phyloP scores from a whole-genome alignment of 2,113 vertebrate genomes.

The Geococcyx californianus region DNA sequence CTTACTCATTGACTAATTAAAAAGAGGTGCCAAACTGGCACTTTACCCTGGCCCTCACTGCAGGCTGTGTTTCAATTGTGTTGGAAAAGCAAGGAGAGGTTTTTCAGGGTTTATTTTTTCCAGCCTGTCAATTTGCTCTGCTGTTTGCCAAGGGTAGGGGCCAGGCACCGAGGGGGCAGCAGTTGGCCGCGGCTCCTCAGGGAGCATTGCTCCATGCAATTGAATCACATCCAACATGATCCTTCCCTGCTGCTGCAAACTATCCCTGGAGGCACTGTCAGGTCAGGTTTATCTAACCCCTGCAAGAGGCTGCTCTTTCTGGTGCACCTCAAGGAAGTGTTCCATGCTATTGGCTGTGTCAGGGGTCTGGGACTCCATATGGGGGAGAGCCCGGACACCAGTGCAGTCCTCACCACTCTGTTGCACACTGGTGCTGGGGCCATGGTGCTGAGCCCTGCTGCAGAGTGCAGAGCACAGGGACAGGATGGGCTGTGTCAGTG shows the following conservation, averaged over 20 bases:
- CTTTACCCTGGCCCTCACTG: neutral
- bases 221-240: neutral
- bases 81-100: neutral
- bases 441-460: neutral
- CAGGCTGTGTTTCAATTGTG: neutral
- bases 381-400: neutral
- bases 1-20: neutral
- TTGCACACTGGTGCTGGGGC: neutral
- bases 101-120: neutral
- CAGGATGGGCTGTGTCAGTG: fast-evolving
- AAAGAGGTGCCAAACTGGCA: neutral
- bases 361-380: neutral
- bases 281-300: neutral
- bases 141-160: neutral
- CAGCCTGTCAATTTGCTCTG: neutral
- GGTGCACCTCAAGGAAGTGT: neutral
- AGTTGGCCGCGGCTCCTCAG: fast-evolving
- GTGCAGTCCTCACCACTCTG: neutral
- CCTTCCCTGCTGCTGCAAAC: fast-evolving
- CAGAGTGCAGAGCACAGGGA: neutral
- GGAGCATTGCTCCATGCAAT: fast-evolving
- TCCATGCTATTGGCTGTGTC: fast-evolving
- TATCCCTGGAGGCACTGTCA: neutral
- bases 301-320: neutral
- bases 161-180: neutral